These are phyloP conservation scores for Pedionomus torquatus DNA, from an alignment of 2,113 vertebrate species.

Conservation along the genomic window DNA sequence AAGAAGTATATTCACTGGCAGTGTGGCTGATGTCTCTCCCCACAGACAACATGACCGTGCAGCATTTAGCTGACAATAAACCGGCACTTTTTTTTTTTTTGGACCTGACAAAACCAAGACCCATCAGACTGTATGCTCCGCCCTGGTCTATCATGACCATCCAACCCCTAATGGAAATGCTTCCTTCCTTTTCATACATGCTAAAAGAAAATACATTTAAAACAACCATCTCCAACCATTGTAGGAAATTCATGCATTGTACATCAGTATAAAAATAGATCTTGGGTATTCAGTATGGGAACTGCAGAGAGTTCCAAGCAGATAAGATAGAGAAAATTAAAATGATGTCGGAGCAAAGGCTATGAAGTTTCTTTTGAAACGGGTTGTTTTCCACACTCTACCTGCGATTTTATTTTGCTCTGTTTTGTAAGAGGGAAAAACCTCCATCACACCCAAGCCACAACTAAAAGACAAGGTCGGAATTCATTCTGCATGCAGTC, in stretches of 20 bases:
- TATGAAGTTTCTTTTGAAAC: not conserved
- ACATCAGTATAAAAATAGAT: not conserved
- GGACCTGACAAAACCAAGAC: constrained; percentile 20
- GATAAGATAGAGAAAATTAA: not conserved
- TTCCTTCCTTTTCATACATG: not conserved
- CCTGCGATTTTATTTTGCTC: not conserved
- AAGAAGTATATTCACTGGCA: not conserved
- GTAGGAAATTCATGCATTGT: not conserved
- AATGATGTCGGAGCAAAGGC: not conserved
- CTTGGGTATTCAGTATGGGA: not conserved
- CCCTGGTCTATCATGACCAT: not conserved
- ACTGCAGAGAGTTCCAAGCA: not conserved
- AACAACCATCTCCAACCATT: not conserved
- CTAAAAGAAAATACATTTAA: not conserved
- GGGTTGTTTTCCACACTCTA: not conserved
- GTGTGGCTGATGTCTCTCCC: not conserved
- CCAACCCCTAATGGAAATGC: not conserved
- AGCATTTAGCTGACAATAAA: constrained; percentile 30
- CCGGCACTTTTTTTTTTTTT: not conserved
- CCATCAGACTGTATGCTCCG: not conserved
- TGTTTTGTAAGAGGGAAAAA: not conserved
- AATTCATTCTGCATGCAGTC: constrained; percentile 67
- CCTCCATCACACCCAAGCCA: not conserved
- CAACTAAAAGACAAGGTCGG: constrained; percentile 38
- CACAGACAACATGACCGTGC: constrained; percentile 30